Evolutionary conservation across 2,797 vertebrate genomes (phyloP).

Genomic region (Gymnothorax javanicus): DNA sequence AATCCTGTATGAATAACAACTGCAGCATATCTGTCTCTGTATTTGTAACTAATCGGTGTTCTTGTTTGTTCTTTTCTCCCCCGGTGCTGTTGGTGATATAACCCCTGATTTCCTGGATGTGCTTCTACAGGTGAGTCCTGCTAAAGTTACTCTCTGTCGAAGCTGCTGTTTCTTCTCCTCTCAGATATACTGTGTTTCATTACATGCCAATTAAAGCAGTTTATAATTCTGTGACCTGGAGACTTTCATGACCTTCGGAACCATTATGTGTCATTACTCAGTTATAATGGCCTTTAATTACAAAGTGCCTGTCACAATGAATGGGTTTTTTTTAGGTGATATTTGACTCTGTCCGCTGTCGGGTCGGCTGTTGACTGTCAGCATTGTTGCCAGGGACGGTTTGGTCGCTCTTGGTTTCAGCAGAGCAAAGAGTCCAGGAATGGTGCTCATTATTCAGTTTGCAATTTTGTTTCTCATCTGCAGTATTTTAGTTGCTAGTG

Average conservation of each 20-base stretch:
- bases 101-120: not conserved
- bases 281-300: not conserved
- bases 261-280: not conserved
- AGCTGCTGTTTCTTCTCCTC: not conserved
- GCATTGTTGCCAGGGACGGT: not conserved
- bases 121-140: not conserved
- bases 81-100: not conserved
- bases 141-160: not conserved
- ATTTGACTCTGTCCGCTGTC: not conserved
- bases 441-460: too few relatives aligned
- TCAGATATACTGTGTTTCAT: not conserved
- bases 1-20: not conserved
- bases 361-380: not conserved
- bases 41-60: not conserved
- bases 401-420: not conserved
- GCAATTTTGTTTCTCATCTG: too few relatives aligned
- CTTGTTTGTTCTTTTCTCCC: not conserved
- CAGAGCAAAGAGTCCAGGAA: too few relatives aligned
- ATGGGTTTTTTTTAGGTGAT: not conserved
- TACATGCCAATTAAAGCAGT: not conserved
- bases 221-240: not conserved
- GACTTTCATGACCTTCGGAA: not conserved
- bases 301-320: not conserved
- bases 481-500: too few relatives aligned
- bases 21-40: not conserved